Conservation (phyloP, 2,888 invertebrate genomes). For the Slavum lentiscoides region DNA sequence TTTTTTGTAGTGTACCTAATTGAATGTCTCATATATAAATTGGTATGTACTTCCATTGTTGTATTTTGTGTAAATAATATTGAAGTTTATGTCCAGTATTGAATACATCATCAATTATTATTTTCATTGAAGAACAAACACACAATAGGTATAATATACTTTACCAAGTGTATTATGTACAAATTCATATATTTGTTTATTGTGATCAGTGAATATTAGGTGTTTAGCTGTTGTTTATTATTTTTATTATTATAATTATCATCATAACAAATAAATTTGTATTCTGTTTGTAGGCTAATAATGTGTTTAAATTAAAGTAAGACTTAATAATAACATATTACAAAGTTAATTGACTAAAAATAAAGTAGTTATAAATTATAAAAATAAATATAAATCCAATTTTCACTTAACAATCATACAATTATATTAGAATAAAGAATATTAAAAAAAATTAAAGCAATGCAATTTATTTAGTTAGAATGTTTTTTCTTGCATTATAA, state of each 20-base stretch:
- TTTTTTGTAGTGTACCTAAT: constrained; percentile 30
- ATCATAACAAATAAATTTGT: neutral
- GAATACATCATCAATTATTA: constrained; percentile 3
- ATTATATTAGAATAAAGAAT: neutral
- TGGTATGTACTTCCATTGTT: constrained; percentile 22
- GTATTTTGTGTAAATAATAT: constrained; percentile 33
- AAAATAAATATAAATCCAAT: neutral
- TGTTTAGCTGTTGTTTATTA: neutral
- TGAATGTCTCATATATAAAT: constrained; percentile 6
- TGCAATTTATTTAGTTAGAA: neutral
- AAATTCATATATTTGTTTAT: neutral
- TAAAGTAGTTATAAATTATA: neutral
- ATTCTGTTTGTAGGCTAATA: constrained; percentile 19
- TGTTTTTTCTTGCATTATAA: too few relatives aligned
- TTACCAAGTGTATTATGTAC: constrained; percentile 6
- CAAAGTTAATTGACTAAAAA: neutral
- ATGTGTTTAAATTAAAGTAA: neutral
- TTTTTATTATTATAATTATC: neutral
- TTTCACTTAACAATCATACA: neutral
- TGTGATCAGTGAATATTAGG: constrained; percentile 14
- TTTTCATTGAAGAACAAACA: neutral
- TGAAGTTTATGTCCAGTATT: constrained; percentile 6
- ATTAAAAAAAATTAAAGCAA: neutral
- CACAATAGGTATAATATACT: constrained; percentile 9
- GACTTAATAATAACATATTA: neutral